Evolutionary conservation across 2,113 vertebrate species (phyloP).

Genomic region (Rhinopithecus roxellana): DNA sequence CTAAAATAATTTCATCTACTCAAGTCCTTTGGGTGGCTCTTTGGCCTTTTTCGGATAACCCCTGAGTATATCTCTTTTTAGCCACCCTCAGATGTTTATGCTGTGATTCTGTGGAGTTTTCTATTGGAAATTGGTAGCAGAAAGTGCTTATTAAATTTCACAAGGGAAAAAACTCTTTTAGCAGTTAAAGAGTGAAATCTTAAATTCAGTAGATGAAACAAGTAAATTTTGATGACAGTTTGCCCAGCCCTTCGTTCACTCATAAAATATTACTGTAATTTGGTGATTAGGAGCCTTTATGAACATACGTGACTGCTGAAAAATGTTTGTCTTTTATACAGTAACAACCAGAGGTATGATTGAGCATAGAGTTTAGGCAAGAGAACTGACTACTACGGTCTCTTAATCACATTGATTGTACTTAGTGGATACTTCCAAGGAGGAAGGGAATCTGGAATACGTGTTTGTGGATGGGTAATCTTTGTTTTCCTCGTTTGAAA

Average conservation of each 20-base stretch:
- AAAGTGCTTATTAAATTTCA: conserved; percentile 10
- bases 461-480: neutral
- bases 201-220: neutral
- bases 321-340: neutral
- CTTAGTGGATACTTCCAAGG: neutral
- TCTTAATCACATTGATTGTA: neutral
- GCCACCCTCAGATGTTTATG: neutral
- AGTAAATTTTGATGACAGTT: neutral
- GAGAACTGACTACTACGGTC: neutral
- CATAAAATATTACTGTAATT: neutral
- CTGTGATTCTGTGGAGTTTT: neutral
- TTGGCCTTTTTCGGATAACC: neutral
- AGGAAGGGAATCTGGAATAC: neutral
- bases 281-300: neutral
- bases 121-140: neutral
- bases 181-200: neutral
- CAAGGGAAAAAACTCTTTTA: neutral
- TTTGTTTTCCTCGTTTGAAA: neutral
- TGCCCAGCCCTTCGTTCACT: neutral
- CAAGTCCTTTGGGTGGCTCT: neutral
- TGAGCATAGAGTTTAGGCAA: neutral
- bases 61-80: neutral
- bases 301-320: neutral
- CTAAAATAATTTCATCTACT: neutral
- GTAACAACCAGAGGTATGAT: neutral